A percentile compares a stretch with the other conserved stretches of the same genome.
These are phyloP conservation scores for Varecia variegata DNA, from an alignment of 2,797 vertebrate genomes.

Conservation along the genomic window DNA sequence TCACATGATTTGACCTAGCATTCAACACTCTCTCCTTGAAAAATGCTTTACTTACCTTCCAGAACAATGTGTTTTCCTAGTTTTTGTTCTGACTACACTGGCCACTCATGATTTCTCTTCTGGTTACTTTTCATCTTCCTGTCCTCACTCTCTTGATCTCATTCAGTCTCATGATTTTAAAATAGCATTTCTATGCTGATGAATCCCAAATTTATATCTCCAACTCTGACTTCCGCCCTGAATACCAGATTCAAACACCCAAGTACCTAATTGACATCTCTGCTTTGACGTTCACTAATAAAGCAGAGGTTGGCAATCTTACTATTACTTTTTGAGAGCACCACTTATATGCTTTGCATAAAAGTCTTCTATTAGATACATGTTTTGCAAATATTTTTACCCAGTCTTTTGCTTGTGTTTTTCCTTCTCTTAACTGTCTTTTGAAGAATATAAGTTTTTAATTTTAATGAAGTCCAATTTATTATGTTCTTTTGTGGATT, in stretches of 20 bases:
- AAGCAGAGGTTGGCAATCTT: background rate
- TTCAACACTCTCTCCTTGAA: background rate
- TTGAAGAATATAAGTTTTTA: background rate
- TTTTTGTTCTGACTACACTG: background rate
- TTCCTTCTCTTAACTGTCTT: conserved; percentile 6
- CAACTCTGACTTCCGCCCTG: background rate
- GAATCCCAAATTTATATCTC: background rate
- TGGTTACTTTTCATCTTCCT: background rate
- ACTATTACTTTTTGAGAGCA: background rate
- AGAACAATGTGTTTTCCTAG: background rate
- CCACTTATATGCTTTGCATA: background rate
- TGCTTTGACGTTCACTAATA: background rate
- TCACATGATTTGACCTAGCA: background rate
- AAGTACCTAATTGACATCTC: background rate
- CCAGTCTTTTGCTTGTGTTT: background rate
- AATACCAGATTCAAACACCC: background rate
- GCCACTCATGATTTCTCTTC: background rate
- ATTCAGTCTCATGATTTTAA: background rate
- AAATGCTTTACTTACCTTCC: conserved; percentile 26
- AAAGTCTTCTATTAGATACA: background rate
- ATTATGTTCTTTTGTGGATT: background rate
- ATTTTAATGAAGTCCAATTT: background rate
- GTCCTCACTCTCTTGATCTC: background rate
- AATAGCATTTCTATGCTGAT: background rate
- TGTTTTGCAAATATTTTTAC: background rate